Conservation (phyloP, 2,113 vertebrate species). For the Protomyctophum bolini region DNA sequence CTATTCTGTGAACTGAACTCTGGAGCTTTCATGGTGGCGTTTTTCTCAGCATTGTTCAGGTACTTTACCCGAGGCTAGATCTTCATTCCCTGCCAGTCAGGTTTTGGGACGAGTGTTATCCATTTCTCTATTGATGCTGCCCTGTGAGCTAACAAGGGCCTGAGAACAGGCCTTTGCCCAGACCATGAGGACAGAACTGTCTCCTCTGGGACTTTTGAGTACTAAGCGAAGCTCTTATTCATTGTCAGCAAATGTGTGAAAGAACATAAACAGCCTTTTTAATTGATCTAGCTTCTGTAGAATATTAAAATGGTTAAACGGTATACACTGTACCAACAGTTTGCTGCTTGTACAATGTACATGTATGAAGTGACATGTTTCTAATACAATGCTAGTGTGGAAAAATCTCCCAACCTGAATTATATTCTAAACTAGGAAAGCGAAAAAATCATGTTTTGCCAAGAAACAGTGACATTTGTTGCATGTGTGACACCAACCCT, state of each 20-base stretch:
- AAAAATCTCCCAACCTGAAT: too few relatives aligned
- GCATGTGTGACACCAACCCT: too few relatives aligned
- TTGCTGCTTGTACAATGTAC: too few relatives aligned
- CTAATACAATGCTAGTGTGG: too few relatives aligned
- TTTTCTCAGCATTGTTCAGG: slow-evolving; percentile 60
- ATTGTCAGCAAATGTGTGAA: slow-evolving; percentile 45
- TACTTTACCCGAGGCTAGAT: slow-evolving; percentile 42
- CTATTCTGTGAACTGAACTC: slow-evolving; percentile 28
- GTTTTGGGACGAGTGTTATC: slow-evolving; percentile 52
- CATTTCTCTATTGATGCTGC: slow-evolving; percentile 64
- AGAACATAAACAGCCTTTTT: slow-evolving; percentile 52
- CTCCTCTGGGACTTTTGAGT: slow-evolving; percentile 53
- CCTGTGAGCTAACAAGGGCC: slow-evolving; percentile 68
- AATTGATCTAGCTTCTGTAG: slow-evolving; percentile 17
- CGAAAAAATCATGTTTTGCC: too few relatives aligned
- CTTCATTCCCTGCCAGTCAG: slow-evolving; percentile 60
- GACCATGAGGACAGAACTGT: slow-evolving; percentile 42
- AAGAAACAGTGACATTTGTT: too few relatives aligned
- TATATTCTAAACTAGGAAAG: too few relatives aligned
- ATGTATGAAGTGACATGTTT: too few relatives aligned
- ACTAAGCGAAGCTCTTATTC: slow-evolving; percentile 54
- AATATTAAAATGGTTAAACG: background rate
- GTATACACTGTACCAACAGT: background rate
- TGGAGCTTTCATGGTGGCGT: slow-evolving; percentile 51
- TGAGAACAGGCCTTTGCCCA: slow-evolving; percentile 71